Conservation (phyloP, 2,888 invertebrate genomes). For the Drosophila histrio region DNA sequence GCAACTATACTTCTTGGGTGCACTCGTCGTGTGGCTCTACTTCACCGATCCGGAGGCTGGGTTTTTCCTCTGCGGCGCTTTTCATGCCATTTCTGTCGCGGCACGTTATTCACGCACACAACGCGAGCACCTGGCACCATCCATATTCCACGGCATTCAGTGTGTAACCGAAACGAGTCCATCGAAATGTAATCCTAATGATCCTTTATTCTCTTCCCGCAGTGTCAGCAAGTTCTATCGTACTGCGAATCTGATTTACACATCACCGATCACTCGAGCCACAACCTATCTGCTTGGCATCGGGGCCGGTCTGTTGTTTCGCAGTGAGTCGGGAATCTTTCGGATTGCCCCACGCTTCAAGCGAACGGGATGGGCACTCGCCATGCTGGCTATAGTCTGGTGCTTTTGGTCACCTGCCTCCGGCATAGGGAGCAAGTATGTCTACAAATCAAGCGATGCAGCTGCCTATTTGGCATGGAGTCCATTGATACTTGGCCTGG, state of each 20-base stretch:
- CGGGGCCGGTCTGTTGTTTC: constrained; percentile 86
- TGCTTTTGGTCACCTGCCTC: constrained; percentile 87
- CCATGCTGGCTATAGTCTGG: constrained; percentile 82
- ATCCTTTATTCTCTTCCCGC: constrained; percentile 44
- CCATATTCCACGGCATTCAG: constrained; percentile 90
- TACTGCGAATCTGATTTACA: constrained; percentile 88
- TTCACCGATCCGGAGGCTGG: constrained; percentile 86
- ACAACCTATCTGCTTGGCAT: constrained; percentile 88
- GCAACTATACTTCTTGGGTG: constrained; percentile 88
- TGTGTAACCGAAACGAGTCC: constrained; percentile 68
- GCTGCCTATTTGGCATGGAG: constrained; percentile 88
- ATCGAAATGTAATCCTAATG: neutral
- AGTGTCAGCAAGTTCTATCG: constrained; percentile 89
- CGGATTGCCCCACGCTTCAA: constrained; percentile 84
- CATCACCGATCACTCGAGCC: constrained; percentile 87
- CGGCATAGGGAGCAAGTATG: constrained; percentile 86
- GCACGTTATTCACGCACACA: constrained; percentile 87
- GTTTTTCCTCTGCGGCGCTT: constrained; percentile 85
- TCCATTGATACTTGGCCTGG: constrained; percentile 87
- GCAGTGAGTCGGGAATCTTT: constrained; percentile 75
- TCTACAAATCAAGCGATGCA: constrained; percentile 87
- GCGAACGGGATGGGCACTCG: constrained; percentile 80
- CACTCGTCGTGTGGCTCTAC: constrained; percentile 87
- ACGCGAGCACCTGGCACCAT: constrained; percentile 87
- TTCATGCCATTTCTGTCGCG: constrained; percentile 87